A percentile compares a stretch with the other conserved stretches of the same genome.
Conservation (phyloP, 2,797 vertebrate species). For the Ara ararauna region DNA sequence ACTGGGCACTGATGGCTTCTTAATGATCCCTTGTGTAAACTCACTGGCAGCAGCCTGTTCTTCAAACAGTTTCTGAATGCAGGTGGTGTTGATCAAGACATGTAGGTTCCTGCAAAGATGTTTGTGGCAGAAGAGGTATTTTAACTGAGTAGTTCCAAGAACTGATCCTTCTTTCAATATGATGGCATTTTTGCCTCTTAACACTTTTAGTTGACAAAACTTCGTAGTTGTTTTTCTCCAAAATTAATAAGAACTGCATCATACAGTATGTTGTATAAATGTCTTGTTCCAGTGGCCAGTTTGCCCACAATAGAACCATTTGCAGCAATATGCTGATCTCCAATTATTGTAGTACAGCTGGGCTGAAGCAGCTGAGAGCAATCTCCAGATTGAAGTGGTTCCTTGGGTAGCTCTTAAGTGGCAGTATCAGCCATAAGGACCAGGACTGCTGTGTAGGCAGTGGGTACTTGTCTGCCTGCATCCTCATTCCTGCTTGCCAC, state of each 20-base stretch:
- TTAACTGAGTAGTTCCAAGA: neutral
- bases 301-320: neutral
- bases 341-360: neutral
- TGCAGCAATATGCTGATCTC: neutral
- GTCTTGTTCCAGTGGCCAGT: neutral
- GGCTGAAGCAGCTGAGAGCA: neutral
- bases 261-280: neutral
- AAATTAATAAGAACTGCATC: neutral
- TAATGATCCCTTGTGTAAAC: neutral
- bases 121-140: neutral
- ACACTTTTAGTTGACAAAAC: neutral
- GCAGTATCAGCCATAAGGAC: neutral
- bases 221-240: neutral
- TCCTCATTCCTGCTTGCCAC: neutral
- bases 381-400: neutral
- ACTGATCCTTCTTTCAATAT: neutral
- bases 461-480: neutral
- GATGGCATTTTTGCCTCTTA: neutral
- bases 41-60: neutral
- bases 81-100: neutral
- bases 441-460: neutral
- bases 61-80: neutral
- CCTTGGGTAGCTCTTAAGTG: neutral
- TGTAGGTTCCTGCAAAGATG: neutral
- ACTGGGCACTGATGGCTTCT: neutral